Percentiles rank a stretch among this genome's conserved stretches.
Evolutionary conservation across 2,797 vertebrate genomes (phyloP).

Genomic region (Zenarchopterus dispar): DNA sequence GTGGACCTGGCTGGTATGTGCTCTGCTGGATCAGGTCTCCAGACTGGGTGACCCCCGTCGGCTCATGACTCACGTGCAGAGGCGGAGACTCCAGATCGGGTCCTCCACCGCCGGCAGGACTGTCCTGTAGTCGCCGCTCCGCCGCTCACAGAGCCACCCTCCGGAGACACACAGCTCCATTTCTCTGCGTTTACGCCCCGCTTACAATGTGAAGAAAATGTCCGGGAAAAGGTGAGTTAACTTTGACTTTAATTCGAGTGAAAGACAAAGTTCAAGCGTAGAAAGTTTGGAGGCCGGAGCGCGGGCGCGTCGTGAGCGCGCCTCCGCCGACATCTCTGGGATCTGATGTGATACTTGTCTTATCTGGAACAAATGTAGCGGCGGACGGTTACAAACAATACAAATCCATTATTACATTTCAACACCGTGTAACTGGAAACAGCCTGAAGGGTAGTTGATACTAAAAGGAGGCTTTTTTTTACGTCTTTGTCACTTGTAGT

Average conservation of each 20-base stretch:
- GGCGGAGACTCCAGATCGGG: constrained; percentile 76
- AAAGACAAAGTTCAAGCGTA: neutral
- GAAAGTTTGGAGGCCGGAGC: constrained; percentile 42
- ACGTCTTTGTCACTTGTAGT: neutral
- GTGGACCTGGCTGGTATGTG: neutral
- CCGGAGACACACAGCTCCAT: neutral
- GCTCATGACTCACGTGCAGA: constrained; percentile 69
- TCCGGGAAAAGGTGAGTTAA: constrained; percentile 75
- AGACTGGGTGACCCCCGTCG: constrained; percentile 59
- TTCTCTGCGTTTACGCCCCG: constrained; percentile 1
- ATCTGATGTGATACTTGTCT: no score
- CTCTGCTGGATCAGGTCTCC: constrained; percentile 13
- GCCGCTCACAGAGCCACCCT: constrained; percentile 4
- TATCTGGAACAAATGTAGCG: no score
- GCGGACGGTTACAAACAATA: no score
- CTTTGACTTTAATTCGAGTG: neutral
- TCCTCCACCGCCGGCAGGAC: constrained; percentile 43
- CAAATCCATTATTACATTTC: neutral
- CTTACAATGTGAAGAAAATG: constrained; percentile 84
- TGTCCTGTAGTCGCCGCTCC: constrained; percentile 34
- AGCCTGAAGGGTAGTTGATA: no score
- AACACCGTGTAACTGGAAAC: no score
- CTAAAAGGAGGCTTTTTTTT: no score
- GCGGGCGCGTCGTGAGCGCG: neutral
- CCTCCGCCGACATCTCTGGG: no score